Base-by-base conservation (phyloP, 2,797 vertebrate genomes). In the Acrossocheilus fasciatus region DNA sequence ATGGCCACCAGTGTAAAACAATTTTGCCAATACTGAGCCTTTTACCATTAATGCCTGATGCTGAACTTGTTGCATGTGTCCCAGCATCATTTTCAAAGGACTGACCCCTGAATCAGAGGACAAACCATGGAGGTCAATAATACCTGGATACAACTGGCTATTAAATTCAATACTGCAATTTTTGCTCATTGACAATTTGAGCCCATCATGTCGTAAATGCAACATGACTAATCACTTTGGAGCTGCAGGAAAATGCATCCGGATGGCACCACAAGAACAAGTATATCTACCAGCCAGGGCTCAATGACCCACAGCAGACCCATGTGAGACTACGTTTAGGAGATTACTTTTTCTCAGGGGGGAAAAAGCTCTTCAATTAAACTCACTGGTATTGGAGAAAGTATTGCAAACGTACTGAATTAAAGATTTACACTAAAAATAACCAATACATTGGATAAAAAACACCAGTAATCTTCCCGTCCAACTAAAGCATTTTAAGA, bases 1-100 rank as follows among this genome's bases (percentile, higher is more conserved):
- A 64, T 41, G 23, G 70, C 69, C 79, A 86, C n/a, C 45, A 30
- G 39, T 39, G 39, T 80, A 64, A 80, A 80, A 80, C 77, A 26
- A 45, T 26, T 62, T 62, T 62, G 23, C n/a, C 77, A 64, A 17
- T 52, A 59, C n/a, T 45, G 64, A 59, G 50, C 52, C 20, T 45
- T 79, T 78, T 70, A 39, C 11, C 18, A 64, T 47, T 62, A 50
- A 30, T 34, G n/a, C 30, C 52, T 80, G 41, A 59, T 47, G 26
- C 30, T 73, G 43, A 66, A 52, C 4, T 66, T 64, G 70, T 86
- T 75, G 57, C 18, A 30, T 74, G 54, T 23, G 54, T 10, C 43
- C 20, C 10, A 62, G 45, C 45, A 39, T 62, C 2, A 62, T 57
- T 76, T 76, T 68, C 4, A 59, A 75, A 75, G 14, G 47, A 45